Percentiles rank a stretch among this genome's conserved stretches.
Evolutionary conservation across 2,888 invertebrate species (phyloP).

Genomic region (Agriotes lineatus): DNA sequence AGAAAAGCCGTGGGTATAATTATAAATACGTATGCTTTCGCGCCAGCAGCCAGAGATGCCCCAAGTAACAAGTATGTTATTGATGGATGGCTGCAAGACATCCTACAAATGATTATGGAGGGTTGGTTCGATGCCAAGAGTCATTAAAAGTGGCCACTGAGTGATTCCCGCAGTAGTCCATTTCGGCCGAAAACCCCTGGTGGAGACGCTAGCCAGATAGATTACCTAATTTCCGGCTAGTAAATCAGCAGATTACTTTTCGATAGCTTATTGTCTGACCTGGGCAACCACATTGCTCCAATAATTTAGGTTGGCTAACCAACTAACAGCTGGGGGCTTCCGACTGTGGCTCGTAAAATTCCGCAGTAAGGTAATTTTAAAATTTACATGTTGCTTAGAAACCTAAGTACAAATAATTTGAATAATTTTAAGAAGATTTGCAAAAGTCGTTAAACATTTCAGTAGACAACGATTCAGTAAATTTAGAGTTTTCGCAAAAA

Average conservation of each 20-base stretch:
- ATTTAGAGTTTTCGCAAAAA: no score
- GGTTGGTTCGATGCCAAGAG: constrained; percentile 17
- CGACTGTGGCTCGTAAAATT: no score
- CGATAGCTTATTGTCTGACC: constrained; percentile 10
- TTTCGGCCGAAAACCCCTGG: constrained; percentile 20
- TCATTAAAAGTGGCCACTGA: constrained; percentile 16
- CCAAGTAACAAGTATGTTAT: background rate
- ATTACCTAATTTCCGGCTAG: constrained; percentile 27
- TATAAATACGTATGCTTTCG: constrained; percentile 5
- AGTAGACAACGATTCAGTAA: no score
- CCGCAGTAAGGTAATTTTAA: no score
- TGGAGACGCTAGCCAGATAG: constrained; percentile 14
- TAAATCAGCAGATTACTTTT: constrained; percentile 19
- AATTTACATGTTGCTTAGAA: no score
- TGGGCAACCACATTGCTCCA: background rate
- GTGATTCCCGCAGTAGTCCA: constrained; percentile 15
- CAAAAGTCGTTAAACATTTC: no score
- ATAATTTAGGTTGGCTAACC: background rate
- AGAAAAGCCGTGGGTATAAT: background rate
- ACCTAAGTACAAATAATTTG: no score
- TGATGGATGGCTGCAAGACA: constrained; percentile 3
- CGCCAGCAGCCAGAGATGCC: background rate
- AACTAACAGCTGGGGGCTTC: no score
- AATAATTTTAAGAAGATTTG: no score
- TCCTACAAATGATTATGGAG: constrained; percentile 9